Evolutionary conservation across 1,140 invertebrate species (phyloP), one percentile per base, ranked within the genome.

Genomic region (Bombus soroeensis): DNA sequence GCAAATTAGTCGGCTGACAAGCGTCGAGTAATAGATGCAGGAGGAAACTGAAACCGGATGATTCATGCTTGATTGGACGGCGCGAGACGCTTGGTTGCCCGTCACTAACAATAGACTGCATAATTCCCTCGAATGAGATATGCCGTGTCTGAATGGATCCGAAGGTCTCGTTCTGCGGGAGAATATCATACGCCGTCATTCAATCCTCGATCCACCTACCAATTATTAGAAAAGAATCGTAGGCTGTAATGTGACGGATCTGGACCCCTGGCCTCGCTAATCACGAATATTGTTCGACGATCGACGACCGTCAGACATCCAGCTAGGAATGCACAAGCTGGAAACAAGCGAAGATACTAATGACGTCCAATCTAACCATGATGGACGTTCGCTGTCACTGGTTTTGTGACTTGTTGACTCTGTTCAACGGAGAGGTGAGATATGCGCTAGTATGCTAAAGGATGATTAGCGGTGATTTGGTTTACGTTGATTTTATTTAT

Each of bases 21-120:
- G 81, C 90, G 87, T 78, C 47, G 90, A 78, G 79, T 90, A 90
- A 90, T 91, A 89, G 90, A 90, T 90, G 84, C 90, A 90, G 81
- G 84, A 91, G 89, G 89, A 90, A 90, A 90, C 90, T 83, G 88
- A 90, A 90, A 90, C 89, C 89, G 90, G 87, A 91, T 91, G 89
- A 91, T 91, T 90, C 90, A 91, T 91, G 90, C 90, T 88, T 91
- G 90, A 91, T 91, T 90, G 89, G 81, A 90, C 87, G 83, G 84
- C 84, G 79, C 84, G 89, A 91, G 89, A 90, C 85, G 90, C 89
- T 91, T 87, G 89, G 90, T 90, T 89, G 90, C 78, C 62, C 83
- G 78, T 47, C 76, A 47, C 71, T 81, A 87, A 90, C 90, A 91
- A 91, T 91, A 83, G 90, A 87, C 81, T 87, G 87, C 82, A 90